Evolutionary conservation across 2,113 vertebrate genomes (phyloP).

Genomic region (Cryptomyrus ogoouensis): DNA sequence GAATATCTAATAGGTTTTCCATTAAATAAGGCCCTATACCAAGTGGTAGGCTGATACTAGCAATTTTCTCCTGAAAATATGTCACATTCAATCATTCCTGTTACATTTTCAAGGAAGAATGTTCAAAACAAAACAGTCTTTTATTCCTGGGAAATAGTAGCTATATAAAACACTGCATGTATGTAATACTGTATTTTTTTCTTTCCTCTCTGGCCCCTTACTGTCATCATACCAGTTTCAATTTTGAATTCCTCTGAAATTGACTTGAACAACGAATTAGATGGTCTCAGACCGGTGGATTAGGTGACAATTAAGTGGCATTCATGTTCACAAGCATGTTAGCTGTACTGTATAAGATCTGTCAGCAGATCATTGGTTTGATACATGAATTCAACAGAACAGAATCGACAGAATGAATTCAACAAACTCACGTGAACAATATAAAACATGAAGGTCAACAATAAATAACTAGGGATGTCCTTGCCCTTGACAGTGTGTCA

Average conservation of each 20-base stretch:
- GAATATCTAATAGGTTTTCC: not conserved
- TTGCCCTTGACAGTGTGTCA: not conserved
- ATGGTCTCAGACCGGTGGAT: not conserved
- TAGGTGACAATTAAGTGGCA: not conserved
- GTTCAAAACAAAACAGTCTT: not conserved
- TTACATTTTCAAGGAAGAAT: not conserved
- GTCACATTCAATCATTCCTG: not conserved
- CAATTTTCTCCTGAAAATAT: not conserved
- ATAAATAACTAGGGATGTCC: not conserved
- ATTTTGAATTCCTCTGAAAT: not conserved
- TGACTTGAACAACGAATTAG: not conserved
- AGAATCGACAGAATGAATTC: not conserved
- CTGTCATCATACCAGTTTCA: not conserved
- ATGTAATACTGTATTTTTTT: not conserved
- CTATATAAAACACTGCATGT: not conserved
- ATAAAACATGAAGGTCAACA: not conserved
- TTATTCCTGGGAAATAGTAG: not conserved
- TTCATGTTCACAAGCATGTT: not conserved
- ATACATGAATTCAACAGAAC: not conserved
- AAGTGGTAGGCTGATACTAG: not conserved
- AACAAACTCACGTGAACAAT: not conserved
- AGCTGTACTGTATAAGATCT: not conserved
- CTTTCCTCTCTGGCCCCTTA: not conserved
- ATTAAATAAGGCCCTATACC: not conserved
- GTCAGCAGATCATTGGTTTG: not conserved